phyloP scores from a whole-genome alignment of 1,140 invertebrate species.

The Polypedilum pembai region DNA sequence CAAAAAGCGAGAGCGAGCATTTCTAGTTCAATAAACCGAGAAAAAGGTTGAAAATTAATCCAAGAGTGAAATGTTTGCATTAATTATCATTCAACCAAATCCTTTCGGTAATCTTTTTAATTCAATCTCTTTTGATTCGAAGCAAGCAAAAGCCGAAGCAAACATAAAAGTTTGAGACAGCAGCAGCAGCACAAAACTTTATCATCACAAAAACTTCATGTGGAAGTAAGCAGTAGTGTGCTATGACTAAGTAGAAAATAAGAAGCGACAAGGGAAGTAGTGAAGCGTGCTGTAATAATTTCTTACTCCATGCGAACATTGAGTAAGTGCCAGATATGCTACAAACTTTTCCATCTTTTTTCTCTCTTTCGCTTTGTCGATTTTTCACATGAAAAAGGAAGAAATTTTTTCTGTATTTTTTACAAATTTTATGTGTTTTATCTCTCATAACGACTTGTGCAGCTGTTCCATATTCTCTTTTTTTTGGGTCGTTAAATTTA shows the following conservation, averaged over 20 bases:
- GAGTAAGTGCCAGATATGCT: not conserved
- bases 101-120: constrained; percentile 15
- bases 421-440: constrained; percentile 20
- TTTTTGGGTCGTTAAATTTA: constrained; percentile 15
- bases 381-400: not conserved
- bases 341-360: not conserved
- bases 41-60: constrained; percentile 1
- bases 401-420: constrained; percentile 1
- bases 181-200: not conserved
- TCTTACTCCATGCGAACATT: not conserved
- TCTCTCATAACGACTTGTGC: constrained; percentile 25
- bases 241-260: not conserved
- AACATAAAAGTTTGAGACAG: not conserved
- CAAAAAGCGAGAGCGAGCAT: too few relatives aligned
- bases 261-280: not conserved
- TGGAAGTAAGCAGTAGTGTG: not conserved
- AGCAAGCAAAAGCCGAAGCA: not conserved
- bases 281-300: constrained; percentile 17
- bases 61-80: constrained; percentile 12
- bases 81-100: not conserved
- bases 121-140: not conserved
- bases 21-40: too few relatives aligned
- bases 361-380: not conserved
- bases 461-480: constrained; percentile 24
- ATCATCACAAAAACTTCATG: not conserved